A percentile compares a stretch with the other conserved stretches of the same genome.
Conservation (phyloP, 2,888 invertebrate genomes). For the Papilio demoleus region DNA sequence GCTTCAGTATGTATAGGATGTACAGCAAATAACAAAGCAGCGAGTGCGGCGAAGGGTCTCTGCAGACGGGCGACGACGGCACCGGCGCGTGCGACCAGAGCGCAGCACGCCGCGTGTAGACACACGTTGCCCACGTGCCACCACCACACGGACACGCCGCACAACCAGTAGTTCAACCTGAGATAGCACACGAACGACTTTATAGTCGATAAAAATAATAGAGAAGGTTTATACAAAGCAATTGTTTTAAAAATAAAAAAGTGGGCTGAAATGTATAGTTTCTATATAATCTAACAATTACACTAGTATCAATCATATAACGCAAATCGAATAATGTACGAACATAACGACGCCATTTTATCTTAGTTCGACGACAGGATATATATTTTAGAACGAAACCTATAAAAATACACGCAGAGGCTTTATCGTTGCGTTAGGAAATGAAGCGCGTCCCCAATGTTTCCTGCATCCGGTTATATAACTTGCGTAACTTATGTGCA, state of each 20-base stretch:
- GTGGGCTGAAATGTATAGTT: too few species aligned
- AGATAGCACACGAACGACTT: background rate
- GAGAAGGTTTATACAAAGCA: background rate
- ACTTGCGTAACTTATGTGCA: background rate
- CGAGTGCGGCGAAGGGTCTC: slow-evolving; percentile 87
- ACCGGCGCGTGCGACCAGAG: slow-evolving; percentile 88
- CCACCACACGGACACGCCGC: slow-evolving; percentile 88
- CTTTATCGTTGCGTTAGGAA: background rate
- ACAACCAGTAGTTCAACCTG: slow-evolving; percentile 90
- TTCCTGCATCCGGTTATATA: slow-evolving; percentile 1
- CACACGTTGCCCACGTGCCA: slow-evolving; percentile 92
- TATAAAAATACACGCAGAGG: background rate
- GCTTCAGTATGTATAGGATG: slow-evolving; percentile 96
- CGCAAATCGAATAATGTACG: background rate
- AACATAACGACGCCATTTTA: background rate
- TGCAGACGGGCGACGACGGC: slow-evolving; percentile 86
- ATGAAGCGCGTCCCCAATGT: slow-evolving; percentile 8
- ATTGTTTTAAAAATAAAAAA: background rate
- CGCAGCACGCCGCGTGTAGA: slow-evolving; percentile 89
- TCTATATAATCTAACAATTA: too few species aligned
- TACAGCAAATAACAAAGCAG: slow-evolving; percentile 90
- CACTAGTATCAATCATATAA: background rate
- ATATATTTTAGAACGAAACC: background rate
- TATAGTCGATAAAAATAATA: background rate
- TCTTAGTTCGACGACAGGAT: background rate